Base-by-base conservation (phyloP, 1,140 invertebrate genomes). In the Drosophila biarmipes region DNA sequence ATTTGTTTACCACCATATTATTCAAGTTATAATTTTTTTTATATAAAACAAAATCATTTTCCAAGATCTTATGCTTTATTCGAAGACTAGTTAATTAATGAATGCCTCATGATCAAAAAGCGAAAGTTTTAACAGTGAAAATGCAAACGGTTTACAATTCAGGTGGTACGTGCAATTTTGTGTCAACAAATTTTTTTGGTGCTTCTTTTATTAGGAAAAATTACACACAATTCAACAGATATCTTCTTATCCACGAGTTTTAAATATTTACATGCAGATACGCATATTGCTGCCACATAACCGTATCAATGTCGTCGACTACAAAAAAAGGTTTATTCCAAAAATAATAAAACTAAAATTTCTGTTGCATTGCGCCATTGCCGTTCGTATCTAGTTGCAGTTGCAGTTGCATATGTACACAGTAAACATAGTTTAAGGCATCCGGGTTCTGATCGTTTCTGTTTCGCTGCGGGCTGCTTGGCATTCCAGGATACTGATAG, bases 301-400 rank as follows among this genome's bases (percentile, higher is more conserved):
- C 34, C 51, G 19, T 49, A 29, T 42, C 21, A 61, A 51, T 53
- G 38, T 40, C 45, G 35, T 62, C 48, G 15, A 59, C 67, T 67
- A 57, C 61, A 78, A 73, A 68, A 66, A 38, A 71, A 53, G 17
- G 43, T 87, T 72, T 81, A 69, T 71, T 82, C 71, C 74, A 87
- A 87, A 81, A 75, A 76, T 87, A 87, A 86, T 75, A 78, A 81
- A 80, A 75, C 58, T 78, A 86, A 52, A 67, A 81, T 72, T 87
- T 86, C 49, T 79, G 71, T 66, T 63, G 61, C 55, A 67, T 66
- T 73, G 34, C 27, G 55, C 31, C 59, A 14, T 52, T 56, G 69
- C 56, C 73, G 38, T 49, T 75, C 38, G 72, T 45, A 43, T 62
- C 61, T 54, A 58, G 59, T 62, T 53, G 21, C 29, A 58, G 59